phyloP scores from a whole-genome alignment of 2,797 vertebrate species.

The Macropus fuliginosus region DNA sequence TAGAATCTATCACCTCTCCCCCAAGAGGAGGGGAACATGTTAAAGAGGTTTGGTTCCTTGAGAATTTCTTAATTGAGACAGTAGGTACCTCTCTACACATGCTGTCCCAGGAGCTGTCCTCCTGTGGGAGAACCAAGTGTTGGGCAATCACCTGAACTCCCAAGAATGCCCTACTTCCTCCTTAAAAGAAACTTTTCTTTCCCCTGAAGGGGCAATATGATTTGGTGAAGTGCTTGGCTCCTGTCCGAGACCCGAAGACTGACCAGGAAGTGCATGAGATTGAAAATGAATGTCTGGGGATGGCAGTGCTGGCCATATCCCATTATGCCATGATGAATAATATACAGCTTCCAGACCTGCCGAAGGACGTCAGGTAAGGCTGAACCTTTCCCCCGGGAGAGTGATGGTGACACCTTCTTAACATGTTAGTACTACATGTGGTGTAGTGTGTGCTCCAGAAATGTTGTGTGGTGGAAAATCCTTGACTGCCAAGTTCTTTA shows the following conservation, averaged over 20 bases:
- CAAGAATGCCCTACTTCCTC: constrained; percentile 13
- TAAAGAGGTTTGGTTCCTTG: background rate
- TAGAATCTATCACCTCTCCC: background rate
- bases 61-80: background rate
- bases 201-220: constrained; percentile 93
- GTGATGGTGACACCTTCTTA: background rate
- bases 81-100: background rate
- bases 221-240: constrained; percentile 92
- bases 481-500: no score
- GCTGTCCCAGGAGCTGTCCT: background rate
- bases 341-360: constrained; percentile 86
- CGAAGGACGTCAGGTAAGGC: constrained; percentile 92
- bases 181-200: background rate
- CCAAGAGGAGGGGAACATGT: background rate
- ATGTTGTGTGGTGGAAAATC: background rate
- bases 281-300: constrained; percentile 97
- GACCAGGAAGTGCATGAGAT: constrained; percentile 95
- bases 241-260: constrained; percentile 88
- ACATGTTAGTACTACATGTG: background rate
- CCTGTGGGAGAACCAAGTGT: background rate
- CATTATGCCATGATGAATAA: constrained; percentile 89
- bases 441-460: background rate
- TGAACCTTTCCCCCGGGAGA: background rate
- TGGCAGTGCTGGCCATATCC: constrained; percentile 98
- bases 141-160: background rate